Conservation (phyloP, 2,797 vertebrate genomes). For the Eleutherodactylus coqui region DNA sequence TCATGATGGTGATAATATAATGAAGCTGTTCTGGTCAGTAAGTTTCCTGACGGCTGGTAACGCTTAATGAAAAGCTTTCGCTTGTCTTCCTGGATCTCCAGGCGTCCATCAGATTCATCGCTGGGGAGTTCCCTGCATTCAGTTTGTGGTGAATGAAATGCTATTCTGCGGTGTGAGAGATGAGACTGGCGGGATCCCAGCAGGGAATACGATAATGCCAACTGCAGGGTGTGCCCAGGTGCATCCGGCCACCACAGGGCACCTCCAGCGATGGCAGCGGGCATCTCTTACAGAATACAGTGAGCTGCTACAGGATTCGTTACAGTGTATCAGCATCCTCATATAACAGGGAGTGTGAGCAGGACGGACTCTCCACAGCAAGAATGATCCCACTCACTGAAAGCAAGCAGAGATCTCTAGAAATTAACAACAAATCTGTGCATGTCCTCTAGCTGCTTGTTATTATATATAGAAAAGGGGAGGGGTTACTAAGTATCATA, state of each 20-base stretch:
- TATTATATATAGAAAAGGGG: neutral
- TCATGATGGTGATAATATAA: neutral
- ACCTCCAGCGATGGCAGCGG: neutral
- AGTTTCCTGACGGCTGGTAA: slow-evolving; percentile 18
- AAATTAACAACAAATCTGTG: too few relatives aligned
- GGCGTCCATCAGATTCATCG: slow-evolving; percentile 67
- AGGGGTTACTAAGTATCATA: neutral
- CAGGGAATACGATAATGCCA: neutral
- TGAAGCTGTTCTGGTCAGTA: slow-evolving; percentile 10
- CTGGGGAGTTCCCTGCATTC: slow-evolving; percentile 69
- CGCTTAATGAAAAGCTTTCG: neutral
- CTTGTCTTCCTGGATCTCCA: slow-evolving; percentile 52
- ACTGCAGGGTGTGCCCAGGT: neutral
- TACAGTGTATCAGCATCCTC: too few relatives aligned
- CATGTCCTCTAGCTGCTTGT: too few relatives aligned
- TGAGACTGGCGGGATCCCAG: neutral
- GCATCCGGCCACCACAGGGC: too few relatives aligned
- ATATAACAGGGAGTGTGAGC: too few relatives aligned
- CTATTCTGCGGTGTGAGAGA: slow-evolving; percentile 66
- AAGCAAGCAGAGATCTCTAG: too few relatives aligned
- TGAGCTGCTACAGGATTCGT: too few relatives aligned
- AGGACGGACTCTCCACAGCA: too few relatives aligned
- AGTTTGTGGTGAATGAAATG: slow-evolving; percentile 74
- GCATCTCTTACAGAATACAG: too few relatives aligned
- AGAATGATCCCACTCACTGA: too few relatives aligned